phyloP scores from a whole-genome alignment of 2,888 invertebrate genomes.

The Macropis europaea region DNA sequence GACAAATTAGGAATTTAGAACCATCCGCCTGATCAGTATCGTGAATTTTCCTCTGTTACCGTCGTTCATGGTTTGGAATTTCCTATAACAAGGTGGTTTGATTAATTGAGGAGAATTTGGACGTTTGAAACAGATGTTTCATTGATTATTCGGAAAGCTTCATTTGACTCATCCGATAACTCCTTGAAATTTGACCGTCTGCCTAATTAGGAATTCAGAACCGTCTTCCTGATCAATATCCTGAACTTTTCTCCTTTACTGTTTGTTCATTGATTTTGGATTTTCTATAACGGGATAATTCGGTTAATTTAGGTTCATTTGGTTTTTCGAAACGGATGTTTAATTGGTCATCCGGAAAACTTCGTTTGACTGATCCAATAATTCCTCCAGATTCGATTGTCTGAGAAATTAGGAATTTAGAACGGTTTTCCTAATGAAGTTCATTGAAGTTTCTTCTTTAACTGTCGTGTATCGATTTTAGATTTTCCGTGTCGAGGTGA shows the following conservation, averaged over 20 bases:
- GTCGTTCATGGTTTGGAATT: too few relatives aligned
- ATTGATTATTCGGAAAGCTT: too few relatives aligned
- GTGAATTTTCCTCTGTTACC: not conserved
- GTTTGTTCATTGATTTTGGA: not conserved
- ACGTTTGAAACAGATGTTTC: too few relatives aligned
- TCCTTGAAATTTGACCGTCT: too few relatives aligned
- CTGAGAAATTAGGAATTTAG: too few relatives aligned
- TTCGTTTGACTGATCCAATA: too few relatives aligned
- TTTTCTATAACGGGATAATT: not conserved
- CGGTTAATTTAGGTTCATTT: too few relatives aligned
- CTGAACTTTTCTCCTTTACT: not conserved
- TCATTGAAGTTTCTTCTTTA: not conserved
- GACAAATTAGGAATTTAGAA: not conserved
- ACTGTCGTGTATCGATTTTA: not conserved
- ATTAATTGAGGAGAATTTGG: too few relatives aligned
- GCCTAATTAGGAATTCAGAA: too few relatives aligned
- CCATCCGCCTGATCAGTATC: not conserved
- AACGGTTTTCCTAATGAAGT: not conserved
- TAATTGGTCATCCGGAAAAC: not conserved
- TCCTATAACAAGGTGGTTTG: too few relatives aligned
- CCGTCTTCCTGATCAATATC: not conserved
- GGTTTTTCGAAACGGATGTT: not conserved
- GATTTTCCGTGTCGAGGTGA: not conserved
- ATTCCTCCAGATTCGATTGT: too few relatives aligned
- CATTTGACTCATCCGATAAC: too few relatives aligned